phyloP scores from a whole-genome alignment of 2,113 vertebrate genomes.

The Beaufortia kweichowensis region DNA sequence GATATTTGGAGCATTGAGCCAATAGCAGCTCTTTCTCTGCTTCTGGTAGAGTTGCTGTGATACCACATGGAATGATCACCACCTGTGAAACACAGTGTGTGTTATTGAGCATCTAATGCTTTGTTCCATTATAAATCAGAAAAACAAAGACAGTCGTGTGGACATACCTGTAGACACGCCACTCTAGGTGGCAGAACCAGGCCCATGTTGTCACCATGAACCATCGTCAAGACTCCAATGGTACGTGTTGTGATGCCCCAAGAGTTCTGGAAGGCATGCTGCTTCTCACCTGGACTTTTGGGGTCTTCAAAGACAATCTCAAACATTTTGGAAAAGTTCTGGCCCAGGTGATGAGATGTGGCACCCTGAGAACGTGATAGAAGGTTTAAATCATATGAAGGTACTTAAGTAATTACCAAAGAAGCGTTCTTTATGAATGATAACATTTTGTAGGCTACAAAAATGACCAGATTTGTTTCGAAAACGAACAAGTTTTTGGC shows the following conservation, averaged over 20 bases:
- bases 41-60: conserved; percentile 88
- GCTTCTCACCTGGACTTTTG: conserved; percentile 91
- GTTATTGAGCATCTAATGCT: background rate
- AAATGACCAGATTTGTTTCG: too few relatives aligned
- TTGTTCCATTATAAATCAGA: background rate
- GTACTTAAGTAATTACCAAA: background rate
- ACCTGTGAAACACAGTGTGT: conserved; percentile 71
- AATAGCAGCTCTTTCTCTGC: conserved; percentile 83
- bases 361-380: conserved; percentile 77
- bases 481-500: too few relatives aligned
- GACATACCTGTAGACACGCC: conserved; percentile 88
- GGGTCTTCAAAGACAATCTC: conserved; percentile 96
- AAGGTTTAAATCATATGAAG: background rate
- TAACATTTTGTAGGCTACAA: too few relatives aligned
- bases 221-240: conserved; percentile 95
- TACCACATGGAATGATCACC: conserved; percentile 93
- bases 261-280: conserved; percentile 94
- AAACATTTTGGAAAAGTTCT: conserved; percentile 98
- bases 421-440: too few relatives aligned
- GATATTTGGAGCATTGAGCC: conserved; percentile 85
- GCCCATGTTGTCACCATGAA: conserved; percentile 97
- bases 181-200: conserved; percentile 90
- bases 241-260: conserved; percentile 97
- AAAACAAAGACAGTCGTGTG: background rate
- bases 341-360: conserved; percentile 95